phyloP scores from a whole-genome alignment of 2,888 invertebrate species.

The Sinhomidia bicolor region DNA sequence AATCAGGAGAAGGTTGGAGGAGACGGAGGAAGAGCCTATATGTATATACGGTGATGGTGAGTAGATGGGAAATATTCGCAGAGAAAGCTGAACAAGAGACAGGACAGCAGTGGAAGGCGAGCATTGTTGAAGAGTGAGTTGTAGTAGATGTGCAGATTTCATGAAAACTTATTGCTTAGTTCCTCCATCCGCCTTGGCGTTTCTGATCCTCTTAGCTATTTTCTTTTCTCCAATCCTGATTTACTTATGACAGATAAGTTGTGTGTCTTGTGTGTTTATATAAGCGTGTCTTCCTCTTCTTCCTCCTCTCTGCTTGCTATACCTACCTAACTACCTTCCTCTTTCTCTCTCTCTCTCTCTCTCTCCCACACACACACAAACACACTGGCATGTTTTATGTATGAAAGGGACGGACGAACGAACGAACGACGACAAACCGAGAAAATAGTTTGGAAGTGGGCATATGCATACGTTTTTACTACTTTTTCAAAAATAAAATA shows the following conservation, averaged over 20 bases:
- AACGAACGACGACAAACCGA: too few relatives aligned
- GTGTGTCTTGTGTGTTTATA: slow-evolving; percentile 32
- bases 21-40: neutral
- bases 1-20: neutral
- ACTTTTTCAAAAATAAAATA: neutral
- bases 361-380: too few relatives aligned
- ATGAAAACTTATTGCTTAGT: slow-evolving; percentile 69
- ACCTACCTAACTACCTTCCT: too few relatives aligned
- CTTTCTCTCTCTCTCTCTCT: too few relatives aligned
- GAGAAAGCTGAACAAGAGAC: neutral
- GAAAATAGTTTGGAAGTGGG: too few relatives aligned
- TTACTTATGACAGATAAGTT: slow-evolving; percentile 60
- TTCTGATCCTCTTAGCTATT: slow-evolving; percentile 58
- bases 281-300: slow-evolving; percentile 2
- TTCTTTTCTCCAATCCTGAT: slow-evolving; percentile 54
- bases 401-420: too few relatives aligned
- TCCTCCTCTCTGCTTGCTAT: too few relatives aligned
- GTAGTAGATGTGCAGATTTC: slow-evolving; percentile 62
- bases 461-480: slow-evolving; percentile 4
- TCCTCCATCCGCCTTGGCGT: slow-evolving; percentile 47
- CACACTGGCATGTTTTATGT: too few relatives aligned
- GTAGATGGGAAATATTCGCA: neutral
- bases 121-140: neutral
- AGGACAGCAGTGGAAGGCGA: neutral
- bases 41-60: too few relatives aligned